Conservation (phyloP, 2,888 invertebrate genomes). For the Eristalinus sepulchralis region DNA sequence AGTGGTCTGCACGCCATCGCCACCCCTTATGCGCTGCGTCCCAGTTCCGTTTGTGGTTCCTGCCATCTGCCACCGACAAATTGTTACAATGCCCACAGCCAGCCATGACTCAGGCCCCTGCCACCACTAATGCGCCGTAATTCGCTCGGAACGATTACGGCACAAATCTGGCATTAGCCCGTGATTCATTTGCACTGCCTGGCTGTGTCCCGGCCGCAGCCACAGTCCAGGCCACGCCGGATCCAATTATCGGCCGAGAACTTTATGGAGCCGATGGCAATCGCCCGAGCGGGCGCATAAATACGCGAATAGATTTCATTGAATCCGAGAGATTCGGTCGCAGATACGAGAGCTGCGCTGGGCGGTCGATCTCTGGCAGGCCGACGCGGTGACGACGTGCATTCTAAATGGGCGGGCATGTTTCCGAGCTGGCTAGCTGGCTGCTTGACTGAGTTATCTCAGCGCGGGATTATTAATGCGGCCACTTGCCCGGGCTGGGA, state of each 20-base stretch:
- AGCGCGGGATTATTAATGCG: conserved; percentile 57
- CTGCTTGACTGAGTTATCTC: conserved; percentile 28
- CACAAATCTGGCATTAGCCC: conserved; percentile 24
- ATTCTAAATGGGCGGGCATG: conserved; percentile 68
- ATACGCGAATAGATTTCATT: conserved; percentile 64
- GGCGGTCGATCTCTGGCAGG: not conserved
- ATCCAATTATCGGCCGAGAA: conserved; percentile 67
- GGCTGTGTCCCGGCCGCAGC: conserved; percentile 26
- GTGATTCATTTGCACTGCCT: conserved; percentile 56
- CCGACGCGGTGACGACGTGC: conserved; percentile 36
- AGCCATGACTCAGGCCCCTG: conserved; percentile 59
- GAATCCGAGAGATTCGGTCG: conserved; percentile 20
- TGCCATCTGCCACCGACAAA: conserved; percentile 41
- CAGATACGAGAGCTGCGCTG: not conserved
- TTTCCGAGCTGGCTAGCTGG: conserved; percentile 49
- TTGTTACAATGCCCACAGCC: conserved; percentile 26
- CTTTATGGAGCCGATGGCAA: conserved; percentile 64
- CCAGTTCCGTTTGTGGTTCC: conserved; percentile 55
- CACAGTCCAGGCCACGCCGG: conserved; percentile 7
- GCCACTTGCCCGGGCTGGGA: conserved; percentile 46
- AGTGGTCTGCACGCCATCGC: conserved; percentile 54
- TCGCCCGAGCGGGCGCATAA: conserved; percentile 54
- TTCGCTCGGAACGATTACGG: conserved; percentile 45
- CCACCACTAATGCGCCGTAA: conserved; percentile 41
- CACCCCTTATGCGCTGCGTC: conserved; percentile 4